A percentile compares a stretch with the other conserved stretches of the same genome.
phyloP scores from a whole-genome alignment of 2,113 vertebrate genomes.

The Riparia riparia region DNA sequence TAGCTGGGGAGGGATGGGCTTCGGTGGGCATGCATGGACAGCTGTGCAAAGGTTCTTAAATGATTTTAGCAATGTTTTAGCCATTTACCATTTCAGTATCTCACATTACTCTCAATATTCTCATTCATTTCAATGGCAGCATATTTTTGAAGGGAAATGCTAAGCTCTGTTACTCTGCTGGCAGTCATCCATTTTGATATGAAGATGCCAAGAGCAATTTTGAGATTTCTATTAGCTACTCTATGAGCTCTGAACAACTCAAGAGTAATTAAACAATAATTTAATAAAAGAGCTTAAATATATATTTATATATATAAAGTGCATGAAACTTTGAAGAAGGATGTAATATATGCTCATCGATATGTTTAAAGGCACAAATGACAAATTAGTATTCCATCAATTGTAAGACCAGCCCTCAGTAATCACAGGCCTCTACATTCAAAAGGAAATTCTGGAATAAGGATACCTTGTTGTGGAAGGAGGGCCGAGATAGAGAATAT shows the following conservation, averaged over 20 bases:
- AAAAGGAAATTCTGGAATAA: neutral
- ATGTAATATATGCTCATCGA: neutral
- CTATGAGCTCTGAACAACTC: neutral
- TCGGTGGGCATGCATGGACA: accelerated
- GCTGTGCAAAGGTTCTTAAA: neutral
- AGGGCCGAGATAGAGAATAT: neutral
- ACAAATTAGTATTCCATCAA: neutral
- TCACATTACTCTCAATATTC: neutral
- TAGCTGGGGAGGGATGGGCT: neutral
- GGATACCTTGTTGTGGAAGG: neutral
- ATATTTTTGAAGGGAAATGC: neutral
- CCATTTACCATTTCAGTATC: neutral
- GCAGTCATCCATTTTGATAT: neutral
- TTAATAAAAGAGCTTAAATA: neutral
- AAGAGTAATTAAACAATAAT: neutral
- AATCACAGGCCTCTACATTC: neutral
- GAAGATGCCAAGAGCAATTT: neutral
- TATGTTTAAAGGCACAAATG: neutral
- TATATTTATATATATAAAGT: neutral
- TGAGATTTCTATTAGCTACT: neutral
- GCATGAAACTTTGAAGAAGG: neutral
- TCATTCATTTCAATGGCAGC: neutral
- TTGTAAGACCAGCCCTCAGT: neutral
- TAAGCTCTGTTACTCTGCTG: neutral
- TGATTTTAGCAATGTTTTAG: neutral